Base-by-base conservation (phyloP, 2,113 vertebrate species). In the Rana temporaria region DNA sequence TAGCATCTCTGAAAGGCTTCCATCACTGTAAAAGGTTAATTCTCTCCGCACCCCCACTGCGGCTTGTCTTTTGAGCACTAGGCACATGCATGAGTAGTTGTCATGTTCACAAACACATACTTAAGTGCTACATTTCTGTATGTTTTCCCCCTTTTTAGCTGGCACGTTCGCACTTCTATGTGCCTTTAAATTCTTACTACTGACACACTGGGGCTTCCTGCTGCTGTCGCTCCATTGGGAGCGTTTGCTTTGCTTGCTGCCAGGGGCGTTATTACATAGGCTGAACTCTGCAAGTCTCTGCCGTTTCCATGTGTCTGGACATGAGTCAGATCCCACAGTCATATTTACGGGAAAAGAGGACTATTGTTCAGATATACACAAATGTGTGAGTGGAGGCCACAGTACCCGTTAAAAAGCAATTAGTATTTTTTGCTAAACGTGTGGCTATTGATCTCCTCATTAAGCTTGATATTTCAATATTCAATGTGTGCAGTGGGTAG, bases 301-400 rank as follows among this genome's bases (percentile, higher is more conserved):
- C 26, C 68, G 64, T 30, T 56, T 67, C 9, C 12, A 32, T 53
- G 20, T 56, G 63, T 67, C 64, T 67, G 77, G 77, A 34, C 66
- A 70, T 69, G 78, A 79, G 30, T 79, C 78, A 79, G 77, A 79
- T 56, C 30, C 70, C 52, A 18, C 53, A 16, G 14, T 79, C 52
- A 69, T 68, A 55, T 70, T 69, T 79, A 79, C 30, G 14, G 77
- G 77, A 79, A 75, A 69, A 22, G 48, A 48, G 55, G 38, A 48
- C 63, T 53, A 56, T 67, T 78, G 63, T 78, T 65, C 48, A n/a
- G 20, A 32, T 24, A 73, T 32, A 69, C 34, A 73, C 57, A 20
- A 57, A 73, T 32, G 24, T 32, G 52, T n/a, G 42, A 48, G 42
- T 48, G 42, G 9, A 48, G 42, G 42, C 1, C 42, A 48, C 11